Base-by-base conservation (phyloP, 2,113 vertebrate genomes). In the Haemorhous mexicanus region DNA sequence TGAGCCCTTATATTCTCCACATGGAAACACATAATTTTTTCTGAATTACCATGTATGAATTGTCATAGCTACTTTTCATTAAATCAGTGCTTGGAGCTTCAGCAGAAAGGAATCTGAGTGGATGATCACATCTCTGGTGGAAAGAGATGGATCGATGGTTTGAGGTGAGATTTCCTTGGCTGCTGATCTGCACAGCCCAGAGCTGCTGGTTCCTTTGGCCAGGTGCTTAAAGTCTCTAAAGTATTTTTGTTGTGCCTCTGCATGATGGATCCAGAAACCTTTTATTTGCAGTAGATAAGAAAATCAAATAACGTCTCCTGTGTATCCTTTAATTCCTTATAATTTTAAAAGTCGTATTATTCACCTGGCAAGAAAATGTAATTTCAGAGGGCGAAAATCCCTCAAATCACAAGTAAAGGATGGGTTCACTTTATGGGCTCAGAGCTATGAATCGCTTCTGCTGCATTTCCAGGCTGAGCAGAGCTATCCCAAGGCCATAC, bases 11-110 rank as follows among this genome's bases (percentile, higher is more conserved):
- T 2, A 0, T 28, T 62, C 1, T 0, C 46, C 2, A 1, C 6
- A 1, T 12, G 10, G 43, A 33, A 37, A 47, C 6, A 20, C 1
- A 0, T 27, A 0, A 0, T 8, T 55, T 73, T 56, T 82, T 20
- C 47, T 39, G 26, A 79, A 33, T 69, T 37, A 37, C 6, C 4
- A 22, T 43, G 5, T 66, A 79, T 53, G 30, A 47, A 41, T 58
- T 47, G 27, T 27, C 7, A 0, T 10, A 53, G 28, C 20, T 81
- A 2, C 55, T 81, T 64, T 59, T 49, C 49, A 28, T 46, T 26
- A 50, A 43, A 52, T 46, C 14, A 46, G 9, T 16, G 64, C 75
- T 64, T 26, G 35, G 27, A 78, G 46, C 46, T 30, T 64, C 13
- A 70, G 55, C 64, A 55, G 43, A 24, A 62, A 22, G 39, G 43